Evolutionary conservation across 2,888 invertebrate species (phyloP), one percentile per base, ranked within the genome.

Genomic region (Pheosia gnoma): DNA sequence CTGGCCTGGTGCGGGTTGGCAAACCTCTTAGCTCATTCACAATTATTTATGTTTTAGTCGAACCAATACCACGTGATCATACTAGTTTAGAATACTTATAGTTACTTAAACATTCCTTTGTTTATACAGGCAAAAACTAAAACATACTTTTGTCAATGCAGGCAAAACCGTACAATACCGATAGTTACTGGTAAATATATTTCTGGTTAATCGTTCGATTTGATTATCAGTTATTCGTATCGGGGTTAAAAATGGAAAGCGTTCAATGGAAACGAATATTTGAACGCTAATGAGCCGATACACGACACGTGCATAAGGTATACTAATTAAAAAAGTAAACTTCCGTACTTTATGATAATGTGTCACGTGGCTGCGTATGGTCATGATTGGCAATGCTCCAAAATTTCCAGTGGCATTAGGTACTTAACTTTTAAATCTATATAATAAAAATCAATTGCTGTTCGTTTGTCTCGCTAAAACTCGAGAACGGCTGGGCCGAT

Each of bases 231-330:
- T 54, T 54, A 41, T 11, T 49, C 9, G n/a, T 57, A 59, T 47
- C 25, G 41, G 60, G 57, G 47, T 52, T 58, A 52, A 45, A 58
- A 54, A 61, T 60, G 45, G 52, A 68, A 62, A 61, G 56, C 57
- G 49, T 45, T 55, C 45, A 13, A 61, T 54, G 57, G 53, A 61
- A 60, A 55, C 39, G 38, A 4, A 25, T 4, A 43, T 43, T 43
- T n/a, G 25, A 36, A 11, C 39, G 25, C 38, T 36, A 61, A 64
- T 38, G 25, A 57, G 43, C 39, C 47, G 49, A 38, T 47, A 10
- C 25, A 25, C 10, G 47, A 45, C 10, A 37, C 60, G 39, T 52
- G 45, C 38, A 41, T 60, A 53, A 58, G 60, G n/a, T 62, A 13
- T 25, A 49, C 39, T 56, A 49, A 56, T 59, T 36, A 56, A 59